Conservation (phyloP, 2,888 invertebrate species). For the Hydropsyche betteni region DNA sequence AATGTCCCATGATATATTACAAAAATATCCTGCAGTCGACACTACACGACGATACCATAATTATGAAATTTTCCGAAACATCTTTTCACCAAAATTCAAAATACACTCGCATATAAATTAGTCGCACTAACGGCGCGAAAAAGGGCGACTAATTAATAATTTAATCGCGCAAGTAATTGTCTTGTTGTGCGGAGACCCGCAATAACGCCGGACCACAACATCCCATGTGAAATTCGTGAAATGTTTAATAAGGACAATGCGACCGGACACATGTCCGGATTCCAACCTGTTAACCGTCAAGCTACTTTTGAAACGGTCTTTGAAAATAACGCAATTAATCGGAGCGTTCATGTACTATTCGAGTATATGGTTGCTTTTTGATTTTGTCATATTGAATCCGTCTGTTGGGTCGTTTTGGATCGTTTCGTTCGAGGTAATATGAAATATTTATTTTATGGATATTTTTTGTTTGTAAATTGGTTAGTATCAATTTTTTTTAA, state of each 20-base stretch:
- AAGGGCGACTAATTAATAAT: slow-evolving; percentile 34
- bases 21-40: no score
- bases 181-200: slow-evolving; percentile 33
- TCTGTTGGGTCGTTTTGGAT: neutral
- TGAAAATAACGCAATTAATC: neutral
- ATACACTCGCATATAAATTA: no score
- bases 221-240: slow-evolving; percentile 36
- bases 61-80: no score
- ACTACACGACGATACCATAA: no score
- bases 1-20: no score
- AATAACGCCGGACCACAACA: slow-evolving; percentile 11
- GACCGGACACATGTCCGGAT: slow-evolving; percentile 40
- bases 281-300: neutral
- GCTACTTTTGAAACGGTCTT: neutral
- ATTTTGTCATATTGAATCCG: neutral
- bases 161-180: slow-evolving; percentile 44
- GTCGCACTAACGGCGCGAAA: neutral
- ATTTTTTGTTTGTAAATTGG: no score
- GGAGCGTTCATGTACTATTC: neutral
- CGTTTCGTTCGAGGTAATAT: neutral
- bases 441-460: no score
- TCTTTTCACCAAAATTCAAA: no score
- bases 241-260: slow-evolving; percentile 45
- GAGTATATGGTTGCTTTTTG: neutral
- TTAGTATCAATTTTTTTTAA: no score